Conservation (phyloP, 2,113 vertebrate species). For the Phyllostomus hastatus region DNA sequence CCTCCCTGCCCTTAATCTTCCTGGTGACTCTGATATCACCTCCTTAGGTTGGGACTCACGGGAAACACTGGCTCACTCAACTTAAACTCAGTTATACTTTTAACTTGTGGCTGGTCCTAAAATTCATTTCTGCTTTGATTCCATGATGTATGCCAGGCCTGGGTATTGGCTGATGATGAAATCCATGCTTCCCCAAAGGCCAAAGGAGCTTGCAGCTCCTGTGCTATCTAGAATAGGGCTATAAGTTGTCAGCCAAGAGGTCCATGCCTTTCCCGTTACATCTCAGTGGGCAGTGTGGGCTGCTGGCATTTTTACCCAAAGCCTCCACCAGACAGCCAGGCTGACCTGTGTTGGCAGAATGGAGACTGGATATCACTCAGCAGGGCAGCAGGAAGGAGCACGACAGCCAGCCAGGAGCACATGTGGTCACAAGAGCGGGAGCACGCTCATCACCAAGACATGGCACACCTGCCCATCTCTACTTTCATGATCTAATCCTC, state of each 20-base stretch:
- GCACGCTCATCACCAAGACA: background rate
- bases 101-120: background rate
- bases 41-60: fast-evolving
- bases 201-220: background rate
- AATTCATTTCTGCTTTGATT: background rate
- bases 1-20: background rate
- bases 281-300: background rate
- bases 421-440: background rate
- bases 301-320: background rate
- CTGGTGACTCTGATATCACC: background rate
- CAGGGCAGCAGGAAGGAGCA: background rate
- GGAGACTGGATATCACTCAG: background rate
- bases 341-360: background rate
- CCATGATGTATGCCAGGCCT: background rate
- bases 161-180: background rate
- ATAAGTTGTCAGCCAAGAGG: background rate
- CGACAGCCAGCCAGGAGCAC: background rate
- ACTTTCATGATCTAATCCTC: background rate
- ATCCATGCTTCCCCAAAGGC: background rate
- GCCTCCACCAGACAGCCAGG: background rate
- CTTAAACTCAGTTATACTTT: background rate
- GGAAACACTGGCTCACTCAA: background rate
- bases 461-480: background rate
- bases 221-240: background rate
- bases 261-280: background rate